Evolutionary conservation across 1,140 invertebrate species (phyloP), one percentile per base, ranked within the genome.

Genomic region (Diuraphis noxia): DNA sequence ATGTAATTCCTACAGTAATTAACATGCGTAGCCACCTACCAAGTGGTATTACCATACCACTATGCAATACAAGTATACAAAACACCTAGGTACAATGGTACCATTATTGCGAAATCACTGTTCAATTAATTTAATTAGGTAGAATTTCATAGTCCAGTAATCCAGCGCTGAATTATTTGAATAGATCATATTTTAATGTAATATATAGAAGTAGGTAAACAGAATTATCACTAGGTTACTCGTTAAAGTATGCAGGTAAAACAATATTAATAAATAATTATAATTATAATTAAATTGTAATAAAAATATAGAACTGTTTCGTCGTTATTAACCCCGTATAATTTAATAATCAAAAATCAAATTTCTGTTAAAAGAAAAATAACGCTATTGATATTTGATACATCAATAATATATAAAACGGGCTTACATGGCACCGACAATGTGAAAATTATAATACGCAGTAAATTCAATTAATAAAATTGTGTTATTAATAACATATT

Each of bases 401-500:
- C n/a, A 13, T n/a, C 30, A 17, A 72, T n/a, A 30, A 30, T 0
- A 34, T 6, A 72, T n/a, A n/a, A n/a, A 72, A 34, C 56, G 13
- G 56, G 4, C 30, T n/a, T n/a, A 72, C n/a, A 13, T 3, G 30
- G 17, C 13, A 72, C 30, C 30, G 34, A 1, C 13, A n/a, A 72
- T 72, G 56, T n/a, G n/a, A n/a, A 72, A n/a, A 17, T 72, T n/a
- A 72, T 72, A 72, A n/a, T 72, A 17, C 34, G 30, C 4, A 5
- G n/a, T 72, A 13, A n/a, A 34, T 72, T 72, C 56, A 72, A 72
- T 72, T 72, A n/a, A 30, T 72, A n/a, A 72, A 72, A 72, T 72
- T 72, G 56, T 72, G 30, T 72, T 34, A 72, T 72, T 72, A 72
- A 72, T 72, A n/a, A 72, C n/a, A 72, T 72, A 72, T n/a, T 72